Percentiles rank a stretch among this genome's conserved stretches.
Conservation (phyloP, 2,113 vertebrate genomes). For the Megaleporinus macrocephalus region DNA sequence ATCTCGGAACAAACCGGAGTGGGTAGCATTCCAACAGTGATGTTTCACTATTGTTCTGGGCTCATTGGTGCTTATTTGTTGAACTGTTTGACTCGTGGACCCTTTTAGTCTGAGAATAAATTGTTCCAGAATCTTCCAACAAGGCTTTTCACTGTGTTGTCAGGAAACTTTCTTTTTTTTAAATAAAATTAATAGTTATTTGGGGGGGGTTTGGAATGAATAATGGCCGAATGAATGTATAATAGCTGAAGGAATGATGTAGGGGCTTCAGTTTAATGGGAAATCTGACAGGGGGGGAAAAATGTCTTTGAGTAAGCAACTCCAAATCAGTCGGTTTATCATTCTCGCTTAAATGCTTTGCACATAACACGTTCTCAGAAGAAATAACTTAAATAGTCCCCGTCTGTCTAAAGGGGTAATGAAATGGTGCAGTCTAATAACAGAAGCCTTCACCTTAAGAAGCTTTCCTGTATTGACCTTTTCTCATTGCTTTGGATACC, state of each 20-base stretch:
- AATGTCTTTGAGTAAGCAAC: not conserved
- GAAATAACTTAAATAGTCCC: constrained; percentile 26
- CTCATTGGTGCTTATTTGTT: no score
- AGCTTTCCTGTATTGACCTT: constrained; percentile 41
- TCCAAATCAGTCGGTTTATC: not conserved
- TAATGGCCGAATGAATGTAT: not conserved
- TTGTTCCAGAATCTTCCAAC: not conserved
- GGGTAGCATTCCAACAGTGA: not conserved
- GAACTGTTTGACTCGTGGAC: not conserved
- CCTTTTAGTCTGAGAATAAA: constrained; percentile 8
- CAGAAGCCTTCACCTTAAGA: constrained; percentile 38
- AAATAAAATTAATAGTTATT: not conserved
- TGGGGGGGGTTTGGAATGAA: not conserved
- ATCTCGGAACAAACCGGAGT: constrained; percentile 13
- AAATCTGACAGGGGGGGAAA: not conserved
- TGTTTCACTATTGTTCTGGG: not conserved
- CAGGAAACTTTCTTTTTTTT: not conserved
- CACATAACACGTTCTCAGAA: constrained; percentile 17
- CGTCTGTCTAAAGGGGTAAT: constrained; percentile 33
- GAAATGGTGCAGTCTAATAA: constrained; percentile 35
- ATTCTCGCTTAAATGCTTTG: not conserved
- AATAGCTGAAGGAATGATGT: not conserved
- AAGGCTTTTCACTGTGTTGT: not conserved
- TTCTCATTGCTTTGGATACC: constrained; percentile 37
- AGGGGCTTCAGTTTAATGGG: no score